A percentile compares a stretch with the other conserved stretches of the same genome.
These are phyloP conservation scores for Gyps fulvus DNA, from an alignment of 2,113 vertebrate species.

Conservation along the genomic window DNA sequence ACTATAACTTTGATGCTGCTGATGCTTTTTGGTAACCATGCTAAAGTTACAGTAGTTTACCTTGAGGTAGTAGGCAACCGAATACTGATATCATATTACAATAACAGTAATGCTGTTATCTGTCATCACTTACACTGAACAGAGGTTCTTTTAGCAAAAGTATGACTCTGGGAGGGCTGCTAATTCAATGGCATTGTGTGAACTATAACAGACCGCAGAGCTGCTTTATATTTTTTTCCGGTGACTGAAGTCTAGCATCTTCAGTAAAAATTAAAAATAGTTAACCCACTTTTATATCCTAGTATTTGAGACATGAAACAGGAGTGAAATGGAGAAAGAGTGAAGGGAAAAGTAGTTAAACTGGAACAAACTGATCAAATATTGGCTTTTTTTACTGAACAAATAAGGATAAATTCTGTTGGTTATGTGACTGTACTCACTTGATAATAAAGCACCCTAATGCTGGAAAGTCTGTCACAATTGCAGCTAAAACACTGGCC, in stretches of 20 bases:
- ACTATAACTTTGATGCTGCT: not conserved
- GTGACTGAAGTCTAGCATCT: conserved; percentile 31
- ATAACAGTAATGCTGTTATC: conserved; percentile 63
- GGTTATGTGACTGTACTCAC: conserved; percentile 66
- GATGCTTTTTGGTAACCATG: conserved; percentile 34
- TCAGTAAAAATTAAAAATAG: conserved; percentile 22
- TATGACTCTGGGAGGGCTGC: conserved; percentile 38
- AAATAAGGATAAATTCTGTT: conserved; percentile 74
- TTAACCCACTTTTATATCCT: conserved; percentile 21
- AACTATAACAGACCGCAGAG: conserved; percentile 50
- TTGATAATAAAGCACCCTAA: conserved; percentile 68
- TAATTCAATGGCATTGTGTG: conserved; percentile 73
- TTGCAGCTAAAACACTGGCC: conserved; percentile 55
- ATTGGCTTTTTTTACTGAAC: conserved; percentile 58
- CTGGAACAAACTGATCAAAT: conserved; percentile 37
- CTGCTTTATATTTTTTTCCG: conserved; percentile 29
- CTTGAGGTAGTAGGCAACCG: conserved; percentile 30
- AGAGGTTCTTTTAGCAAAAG: conserved; percentile 61
- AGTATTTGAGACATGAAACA: not conserved
- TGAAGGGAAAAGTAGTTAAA: conserved; percentile 68
- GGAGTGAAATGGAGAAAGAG: not conserved
- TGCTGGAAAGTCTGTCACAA: conserved; percentile 61
- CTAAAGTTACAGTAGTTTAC: conserved; percentile 44
- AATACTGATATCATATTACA: conserved; percentile 57
- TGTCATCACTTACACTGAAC: conserved; percentile 72